Percentiles rank a stretch among this genome's conserved stretches.
Conservation (phyloP, 2,888 invertebrate genomes). For the Harpalus rubripes region DNA sequence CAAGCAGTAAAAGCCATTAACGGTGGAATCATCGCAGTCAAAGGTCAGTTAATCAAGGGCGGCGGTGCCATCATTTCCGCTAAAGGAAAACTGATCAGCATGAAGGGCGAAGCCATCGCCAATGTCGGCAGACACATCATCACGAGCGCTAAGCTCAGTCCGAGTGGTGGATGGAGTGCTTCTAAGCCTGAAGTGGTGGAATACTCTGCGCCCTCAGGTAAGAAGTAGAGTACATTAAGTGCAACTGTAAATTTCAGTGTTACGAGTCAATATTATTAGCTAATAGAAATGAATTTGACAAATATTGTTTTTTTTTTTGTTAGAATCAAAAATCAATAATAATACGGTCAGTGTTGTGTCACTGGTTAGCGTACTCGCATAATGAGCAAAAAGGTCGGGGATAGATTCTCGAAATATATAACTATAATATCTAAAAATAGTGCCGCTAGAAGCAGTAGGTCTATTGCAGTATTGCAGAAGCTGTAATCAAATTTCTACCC, state of each 20-base stretch:
- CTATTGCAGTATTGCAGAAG: no score
- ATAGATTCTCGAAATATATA: no score
- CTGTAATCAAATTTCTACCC: no score
- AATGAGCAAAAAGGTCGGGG: no score
- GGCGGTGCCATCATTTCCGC: conserved; percentile 85
- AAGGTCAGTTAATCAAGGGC: conserved; percentile 92
- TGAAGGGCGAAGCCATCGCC: conserved; percentile 89
- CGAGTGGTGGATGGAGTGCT: conserved; percentile 71
- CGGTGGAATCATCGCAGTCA: conserved; percentile 92
- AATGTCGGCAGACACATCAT: conserved; percentile 90
- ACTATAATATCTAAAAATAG: no score
- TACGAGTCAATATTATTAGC: no score
- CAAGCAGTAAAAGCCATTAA: conserved; percentile 94
- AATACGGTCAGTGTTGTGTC: no score
- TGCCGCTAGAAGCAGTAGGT: no score
- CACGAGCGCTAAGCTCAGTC: conserved; percentile 84
- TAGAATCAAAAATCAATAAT: no score
- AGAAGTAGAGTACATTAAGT: neutral
- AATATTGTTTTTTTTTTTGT: no score
- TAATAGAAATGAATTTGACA: no score
- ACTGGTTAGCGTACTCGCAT: no score
- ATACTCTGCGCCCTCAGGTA: conserved; percentile 58
- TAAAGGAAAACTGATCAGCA: conserved; percentile 84
- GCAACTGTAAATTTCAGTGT: neutral
- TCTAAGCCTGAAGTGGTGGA: neutral